phyloP scores from a whole-genome alignment of 2,797 vertebrate genomes.

The Columba guinea region DNA sequence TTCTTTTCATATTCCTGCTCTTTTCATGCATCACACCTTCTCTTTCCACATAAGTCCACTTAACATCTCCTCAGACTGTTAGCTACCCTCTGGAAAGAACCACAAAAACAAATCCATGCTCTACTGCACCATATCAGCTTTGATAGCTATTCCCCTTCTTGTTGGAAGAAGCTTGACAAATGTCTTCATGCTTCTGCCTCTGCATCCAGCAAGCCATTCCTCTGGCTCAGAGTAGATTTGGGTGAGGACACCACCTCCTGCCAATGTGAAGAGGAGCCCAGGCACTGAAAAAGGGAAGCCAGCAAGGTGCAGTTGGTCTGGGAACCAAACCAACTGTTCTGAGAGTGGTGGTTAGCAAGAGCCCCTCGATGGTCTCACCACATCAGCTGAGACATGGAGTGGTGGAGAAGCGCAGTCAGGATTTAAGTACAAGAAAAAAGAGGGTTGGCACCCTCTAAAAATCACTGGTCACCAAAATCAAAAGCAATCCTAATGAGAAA shows the following conservation, averaged over 20 bases:
- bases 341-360: neutral
- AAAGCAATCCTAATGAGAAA: neutral
- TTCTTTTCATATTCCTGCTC: neutral
- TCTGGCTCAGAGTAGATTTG: neutral
- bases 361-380: neutral
- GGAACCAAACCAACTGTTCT: neutral
- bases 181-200: neutral
- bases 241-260: neutral
- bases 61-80: neutral
- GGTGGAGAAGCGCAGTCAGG: neutral
- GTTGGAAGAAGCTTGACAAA: neutral
- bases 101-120: neutral
- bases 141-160: neutral
- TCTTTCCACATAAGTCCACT: neutral
- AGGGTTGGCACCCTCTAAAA: neutral
- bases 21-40: neutral
- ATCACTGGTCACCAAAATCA: neutral
- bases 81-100: neutral
- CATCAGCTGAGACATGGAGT: accelerated
- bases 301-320: neutral
- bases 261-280: neutral
- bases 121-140: neutral
- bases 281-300: neutral
- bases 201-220: neutral
- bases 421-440: neutral